Base-by-base conservation (phyloP, 2,888 invertebrate genomes). In the Diarsia rubi region DNA sequence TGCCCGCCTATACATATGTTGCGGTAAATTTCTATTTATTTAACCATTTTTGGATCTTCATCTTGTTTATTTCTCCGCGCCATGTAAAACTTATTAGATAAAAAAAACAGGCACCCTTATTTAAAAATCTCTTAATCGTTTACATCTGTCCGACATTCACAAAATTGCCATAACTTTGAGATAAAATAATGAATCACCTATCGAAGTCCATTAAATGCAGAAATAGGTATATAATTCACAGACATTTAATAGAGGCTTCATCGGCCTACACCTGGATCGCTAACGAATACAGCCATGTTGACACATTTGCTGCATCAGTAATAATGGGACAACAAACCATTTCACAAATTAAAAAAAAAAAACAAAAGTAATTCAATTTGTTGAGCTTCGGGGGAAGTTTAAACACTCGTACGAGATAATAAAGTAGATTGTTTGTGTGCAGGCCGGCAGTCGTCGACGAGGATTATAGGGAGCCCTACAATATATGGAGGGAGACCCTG, bases 371-470 rank as follows among this genome's bases (percentile, higher is more conserved):
- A 73, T 79, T 82, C 59, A 82, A 78, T 77, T 73, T 71, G 62
- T 60, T 44, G n/a, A 45, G 42, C 44, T 77, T 67, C 49, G 54
- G 54, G 54, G 59, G 37, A 66, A 69, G 45, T 73, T 82, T 70
- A 73, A 73, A 68, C 63, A 70, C 16, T 66, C 63, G 62, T 31
- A 72, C 63, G 65, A n/a, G 54, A 54, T 69, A 62, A 66, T 73
- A 66, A 78, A 77, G 60, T 68, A 16, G 54, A 64, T 77, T 79
- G 37, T 90, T 89, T 90, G 79, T 89, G 78, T 80, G 47, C 88
- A 96, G 96, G 70, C 96, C 96, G 6, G 95, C 96, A 4, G 93
- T 96, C n/a, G 96, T 96, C 52, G 96, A 96, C 75, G 96, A 96
- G 85, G 96, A 96, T 88, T 96, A 96, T 79, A 89, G 96, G 45